phyloP scores from a whole-genome alignment of 2,888 invertebrate genomes.

The Amiota communis region DNA sequence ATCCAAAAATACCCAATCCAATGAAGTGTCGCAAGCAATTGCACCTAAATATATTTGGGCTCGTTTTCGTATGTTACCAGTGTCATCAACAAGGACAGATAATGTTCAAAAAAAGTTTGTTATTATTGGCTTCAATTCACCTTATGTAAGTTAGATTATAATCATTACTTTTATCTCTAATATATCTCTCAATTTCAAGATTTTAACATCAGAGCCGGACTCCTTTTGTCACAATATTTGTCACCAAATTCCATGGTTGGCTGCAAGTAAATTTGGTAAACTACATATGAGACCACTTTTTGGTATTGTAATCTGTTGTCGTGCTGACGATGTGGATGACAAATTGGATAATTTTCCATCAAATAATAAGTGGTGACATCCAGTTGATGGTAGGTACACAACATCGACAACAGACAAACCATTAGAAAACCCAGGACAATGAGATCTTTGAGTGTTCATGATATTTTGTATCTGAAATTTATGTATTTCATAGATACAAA shows the following conservation, averaged over 20 bases:
- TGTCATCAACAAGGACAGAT: background rate
- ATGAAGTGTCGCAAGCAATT: background rate
- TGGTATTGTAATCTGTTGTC: slow-evolving; percentile 47
- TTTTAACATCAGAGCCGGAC: slow-evolving; percentile 28
- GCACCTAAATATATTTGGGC: slow-evolving; percentile 47
- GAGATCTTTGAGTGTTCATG: too few species aligned
- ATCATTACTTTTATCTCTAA: background rate
- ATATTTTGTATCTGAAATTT: too few species aligned
- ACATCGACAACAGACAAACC: background rate
- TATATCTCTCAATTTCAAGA: background rate
- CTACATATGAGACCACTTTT: slow-evolving; percentile 44
- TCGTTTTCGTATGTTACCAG: slow-evolving; percentile 35
- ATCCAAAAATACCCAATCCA: too few species aligned
- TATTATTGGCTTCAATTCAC: slow-evolving; percentile 46
- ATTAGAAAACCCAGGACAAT: too few species aligned
- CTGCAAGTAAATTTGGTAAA: slow-evolving; percentile 37
- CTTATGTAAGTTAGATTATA: slow-evolving; percentile 43
- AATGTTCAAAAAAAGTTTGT: slow-evolving; percentile 33
- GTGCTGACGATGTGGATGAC: slow-evolving; percentile 32
- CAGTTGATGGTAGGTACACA: background rate
- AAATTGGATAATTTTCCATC: slow-evolving; percentile 39
- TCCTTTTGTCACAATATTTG: slow-evolving; percentile 44
- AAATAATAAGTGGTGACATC: slow-evolving; percentile 1
- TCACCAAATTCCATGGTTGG: slow-evolving; percentile 45
- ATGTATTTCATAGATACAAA: too few species aligned